phyloP scores from a whole-genome alignment of 2,888 invertebrate genomes.

The Dynastes hyllus region DNA sequence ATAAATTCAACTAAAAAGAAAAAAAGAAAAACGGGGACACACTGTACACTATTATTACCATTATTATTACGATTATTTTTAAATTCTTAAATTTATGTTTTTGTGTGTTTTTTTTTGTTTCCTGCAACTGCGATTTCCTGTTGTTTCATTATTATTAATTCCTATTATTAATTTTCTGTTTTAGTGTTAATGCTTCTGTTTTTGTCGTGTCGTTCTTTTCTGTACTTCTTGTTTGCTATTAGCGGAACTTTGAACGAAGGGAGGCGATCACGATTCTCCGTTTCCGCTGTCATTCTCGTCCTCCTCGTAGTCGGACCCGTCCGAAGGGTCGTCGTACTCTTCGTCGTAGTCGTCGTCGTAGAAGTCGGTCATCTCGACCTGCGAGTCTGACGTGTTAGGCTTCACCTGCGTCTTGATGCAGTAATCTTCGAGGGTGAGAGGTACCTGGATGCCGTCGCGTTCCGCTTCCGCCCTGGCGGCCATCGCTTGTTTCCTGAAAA shows the following conservation, averaged over 20 bases:
- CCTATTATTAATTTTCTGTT: not conserved
- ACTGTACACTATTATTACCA: no score
- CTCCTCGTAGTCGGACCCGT: conserved; percentile 85
- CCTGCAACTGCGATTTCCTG: not conserved
- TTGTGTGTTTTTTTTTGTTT: no score
- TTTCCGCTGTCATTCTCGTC: conserved; percentile 94
- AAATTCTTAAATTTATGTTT: no score
- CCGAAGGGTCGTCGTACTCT: conserved; percentile 78
- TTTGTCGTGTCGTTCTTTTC: not conserved
- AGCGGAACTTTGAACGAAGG: not conserved
- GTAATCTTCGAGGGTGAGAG: conserved; percentile 98
- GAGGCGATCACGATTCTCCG: conserved; percentile 88
- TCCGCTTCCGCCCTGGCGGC: conserved; percentile 96
- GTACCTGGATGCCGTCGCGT: conserved; percentile 97
- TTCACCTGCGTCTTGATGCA: conserved; percentile 95
- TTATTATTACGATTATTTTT: not conserved
- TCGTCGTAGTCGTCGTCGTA: conserved; percentile 96
- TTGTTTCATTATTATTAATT: not conserved
- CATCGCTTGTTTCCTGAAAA: conserved; percentile 93
- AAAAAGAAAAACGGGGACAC: no score
- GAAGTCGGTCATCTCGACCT: conserved; percentile 94
- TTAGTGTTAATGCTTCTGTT: not conserved
- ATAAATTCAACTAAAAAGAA: no score
- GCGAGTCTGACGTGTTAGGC: conserved; percentile 85
- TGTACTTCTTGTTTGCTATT: not conserved